Evolutionary conservation across 2,113 vertebrate genomes (phyloP), one percentile per base, ranked within the genome.

Genomic region (Ornithorhynchus anatinus): DNA sequence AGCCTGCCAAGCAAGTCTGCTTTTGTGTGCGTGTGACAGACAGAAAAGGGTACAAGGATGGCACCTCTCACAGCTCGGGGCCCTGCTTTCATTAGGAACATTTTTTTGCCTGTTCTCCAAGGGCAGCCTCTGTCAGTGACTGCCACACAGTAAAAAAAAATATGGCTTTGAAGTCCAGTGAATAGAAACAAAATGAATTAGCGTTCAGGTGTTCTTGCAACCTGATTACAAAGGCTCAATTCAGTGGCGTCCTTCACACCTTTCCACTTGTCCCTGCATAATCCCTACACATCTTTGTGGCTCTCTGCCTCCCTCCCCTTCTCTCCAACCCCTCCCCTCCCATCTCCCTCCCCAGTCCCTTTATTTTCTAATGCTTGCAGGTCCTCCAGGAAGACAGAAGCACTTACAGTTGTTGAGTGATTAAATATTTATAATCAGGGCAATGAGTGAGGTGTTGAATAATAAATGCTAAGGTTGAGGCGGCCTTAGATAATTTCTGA

Each of bases 381-480:
- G 91, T 93, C 92, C 94, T 93, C 85, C 88, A 92, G 91, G 86
- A 94, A 95, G 94, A 93, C 89, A 91, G 89, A 90, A 92, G 91
- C 92, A 91, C 92, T 94, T 94, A 92, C 91, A 94, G 92, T 96
- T 95, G 94, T 94, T 86, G 89, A 91, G 86, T 89, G 91, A 94
- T 96, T 94, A 96, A 96, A 96, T 96, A 96, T 97, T 97, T 95
- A 97, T 94, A 93, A 94, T 93, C 92, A 94, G 92, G 93, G 92
- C 88, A 93, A 95, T 94, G 95, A 95, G 90, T 87, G 89, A 92
- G 91, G 88, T 89, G 88, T 87, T 97, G 94, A 96, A 97, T 96
- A 94, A 96, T 96, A 89, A 95, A 95, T 92, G 92, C 83, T 89
- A 89, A 90, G 89, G 90, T 90, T 91, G 91, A 91, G 85, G 85